Evolutionary conservation across 2,113 vertebrate genomes (phyloP).

Genomic region (Nibea albiflora): DNA sequence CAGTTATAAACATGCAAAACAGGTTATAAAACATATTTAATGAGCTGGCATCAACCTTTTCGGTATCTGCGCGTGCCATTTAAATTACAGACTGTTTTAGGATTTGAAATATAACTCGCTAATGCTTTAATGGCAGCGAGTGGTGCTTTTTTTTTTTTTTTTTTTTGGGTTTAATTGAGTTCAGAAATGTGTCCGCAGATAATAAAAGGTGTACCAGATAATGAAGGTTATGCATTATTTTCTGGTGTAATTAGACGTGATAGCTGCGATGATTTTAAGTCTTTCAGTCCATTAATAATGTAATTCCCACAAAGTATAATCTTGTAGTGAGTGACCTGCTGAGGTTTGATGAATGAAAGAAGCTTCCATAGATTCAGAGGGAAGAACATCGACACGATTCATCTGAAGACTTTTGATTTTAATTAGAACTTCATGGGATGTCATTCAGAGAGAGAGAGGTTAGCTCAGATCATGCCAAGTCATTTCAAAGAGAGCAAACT

Average conservation of each 20-base stretch:
- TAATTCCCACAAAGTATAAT: conserved; percentile 18
- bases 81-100: conserved; percentile 53
- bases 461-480: not conserved
- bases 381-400: not conserved
- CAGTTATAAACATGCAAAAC: conserved; percentile 67
- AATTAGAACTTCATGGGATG: not conserved
- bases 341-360: conserved; percentile 23
- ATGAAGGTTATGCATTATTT: conserved; percentile 61
- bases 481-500: not conserved
- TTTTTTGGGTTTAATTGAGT: conserved; percentile 72
- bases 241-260: conserved; percentile 52
- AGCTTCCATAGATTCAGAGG: not conserved
- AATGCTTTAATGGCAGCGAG: conserved; percentile 32
- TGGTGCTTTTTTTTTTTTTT: conserved; percentile 36
- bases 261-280: conserved; percentile 47
- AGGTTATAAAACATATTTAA: conserved; percentile 69
- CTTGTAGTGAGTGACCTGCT: conserved; percentile 22
- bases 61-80: conserved; percentile 20
- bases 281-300: conserved; percentile 45
- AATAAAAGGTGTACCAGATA: conserved; percentile 58
- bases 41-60: conserved; percentile 58
- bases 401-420: conserved; percentile 10
- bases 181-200: conserved; percentile 62
- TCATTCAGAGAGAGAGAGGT: not conserved
- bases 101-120: conserved; percentile 48